phyloP scores from a whole-genome alignment of 1,140 invertebrate genomes.

The Drosophila bocqueti region DNA sequence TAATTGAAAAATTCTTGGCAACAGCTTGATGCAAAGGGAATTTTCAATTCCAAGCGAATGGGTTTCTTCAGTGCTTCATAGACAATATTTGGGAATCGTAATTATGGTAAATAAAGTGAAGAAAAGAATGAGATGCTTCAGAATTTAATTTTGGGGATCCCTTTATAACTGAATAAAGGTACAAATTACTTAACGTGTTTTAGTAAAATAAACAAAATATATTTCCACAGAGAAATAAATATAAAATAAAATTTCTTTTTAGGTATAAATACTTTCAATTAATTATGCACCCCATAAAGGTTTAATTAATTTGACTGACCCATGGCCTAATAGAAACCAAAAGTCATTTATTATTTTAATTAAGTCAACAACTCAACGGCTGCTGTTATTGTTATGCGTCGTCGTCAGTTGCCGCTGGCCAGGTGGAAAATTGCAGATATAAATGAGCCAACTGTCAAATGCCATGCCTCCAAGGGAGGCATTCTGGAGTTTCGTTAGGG shows the following conservation, averaged over 20 bases:
- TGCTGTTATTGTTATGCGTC: slow-evolving; percentile 15
- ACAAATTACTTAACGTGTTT: not conserved
- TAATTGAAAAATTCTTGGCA: slow-evolving; percentile 49
- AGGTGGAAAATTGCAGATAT: slow-evolving; percentile 71
- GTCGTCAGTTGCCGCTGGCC: slow-evolving; percentile 33
- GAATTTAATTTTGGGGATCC: not conserved
- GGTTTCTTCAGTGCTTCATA: not conserved
- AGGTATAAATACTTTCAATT: slow-evolving; percentile 1
- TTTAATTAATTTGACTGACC: slow-evolving; percentile 35
- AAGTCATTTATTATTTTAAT: slow-evolving; percentile 83
- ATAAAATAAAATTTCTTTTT: not conserved
- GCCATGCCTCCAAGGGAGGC: slow-evolving; percentile 36
- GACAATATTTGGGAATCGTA: slow-evolving; percentile 28
- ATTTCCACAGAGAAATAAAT: no score
- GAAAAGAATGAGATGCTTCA: not conserved
- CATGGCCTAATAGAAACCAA: slow-evolving; percentile 33
- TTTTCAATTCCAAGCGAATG: slow-evolving; percentile 12
- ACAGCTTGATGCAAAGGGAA: slow-evolving; percentile 9
- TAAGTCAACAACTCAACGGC: slow-evolving; percentile 53
- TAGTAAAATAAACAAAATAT: no score
- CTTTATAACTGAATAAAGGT: not conserved
- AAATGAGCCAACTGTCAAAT: slow-evolving; percentile 68
- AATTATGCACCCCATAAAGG: slow-evolving; percentile 29
- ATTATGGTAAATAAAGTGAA: slow-evolving; percentile 27
- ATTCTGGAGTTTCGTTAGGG: slow-evolving; percentile 1